Evolutionary conservation across 2,797 vertebrate species (phyloP), one percentile per base, ranked within the genome.

Genomic region (Acomys russatus): DNA sequence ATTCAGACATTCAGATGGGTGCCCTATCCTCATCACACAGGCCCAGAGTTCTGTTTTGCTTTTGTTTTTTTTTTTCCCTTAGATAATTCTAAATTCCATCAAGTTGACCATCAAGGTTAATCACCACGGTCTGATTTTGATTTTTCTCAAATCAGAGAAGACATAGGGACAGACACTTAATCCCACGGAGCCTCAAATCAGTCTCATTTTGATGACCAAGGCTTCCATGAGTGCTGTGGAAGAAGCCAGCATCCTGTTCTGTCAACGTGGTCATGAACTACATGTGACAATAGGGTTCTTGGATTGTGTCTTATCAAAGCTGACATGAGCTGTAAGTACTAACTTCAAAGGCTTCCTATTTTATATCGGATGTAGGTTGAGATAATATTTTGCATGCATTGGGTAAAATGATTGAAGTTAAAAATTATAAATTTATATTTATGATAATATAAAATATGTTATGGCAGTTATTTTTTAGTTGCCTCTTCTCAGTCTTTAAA

Each of bases 71-170:
- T 59, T 11, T 73, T 88, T 18, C 25, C 44, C 70, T 44, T 61
- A 88, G 15, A 35, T 74, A 25, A 61, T 28, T 73, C n/a, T 59
- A 59, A 73, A 38, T 38, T 54, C 1, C 2, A 11, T 61, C 70
- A 61, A 6, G 54, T 22, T 74, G 70, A 35, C 84, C 85, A 35
- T 11, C 51, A 56, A 71, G 54, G 71, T 22, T 74, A 61, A 30
- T 54, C 14, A 44, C n/a, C n/a, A 9, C 18, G 28, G 33, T 9
- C 30, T 80, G 14, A 20, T 66, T 90, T 85, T 85, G 54, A 35
- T 33, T 93, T 95, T 93, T 88, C 51, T 92, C 63, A 78, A 20
- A 79, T 79, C 35, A 80, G 64, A 71, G 76, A 83, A 59, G 56
- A 91, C 18, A n/a, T 0, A 30, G 44, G 51, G 68, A n/a, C 12